Percentiles rank a stretch among this genome's conserved stretches.
phyloP scores from a whole-genome alignment of 2,888 invertebrate species.

The Xanthia icteritia region DNA sequence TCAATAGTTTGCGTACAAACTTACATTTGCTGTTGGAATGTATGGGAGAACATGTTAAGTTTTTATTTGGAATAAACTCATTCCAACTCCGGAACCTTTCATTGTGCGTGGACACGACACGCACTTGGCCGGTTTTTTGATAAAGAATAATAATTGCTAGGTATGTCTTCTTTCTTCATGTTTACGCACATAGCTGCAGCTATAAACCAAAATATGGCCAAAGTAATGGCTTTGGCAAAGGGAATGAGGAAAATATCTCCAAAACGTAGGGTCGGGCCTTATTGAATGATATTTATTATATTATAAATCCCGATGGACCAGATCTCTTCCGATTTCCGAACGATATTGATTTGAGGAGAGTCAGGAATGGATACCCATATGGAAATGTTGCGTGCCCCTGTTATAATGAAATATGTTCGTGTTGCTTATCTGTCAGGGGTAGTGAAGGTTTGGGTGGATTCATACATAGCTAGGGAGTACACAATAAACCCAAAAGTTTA shows the following conservation, averaged over 20 bases:
- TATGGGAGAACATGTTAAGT: too few relatives aligned
- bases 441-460: slow-evolving; percentile 31
- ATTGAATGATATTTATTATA: slow-evolving; percentile 70
- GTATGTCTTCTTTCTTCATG: neutral
- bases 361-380: slow-evolving; percentile 52
- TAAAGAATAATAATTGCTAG: too few relatives aligned
- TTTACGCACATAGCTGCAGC: slow-evolving; percentile 36
- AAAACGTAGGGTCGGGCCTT: slow-evolving; percentile 35
- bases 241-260: slow-evolving; percentile 58
- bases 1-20: too few relatives aligned
- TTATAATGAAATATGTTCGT: slow-evolving; percentile 61
- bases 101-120: too few relatives aligned
- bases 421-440: slow-evolving; percentile 51
- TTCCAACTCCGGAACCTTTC: too few relatives aligned
- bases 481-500: slow-evolving; percentile 42
- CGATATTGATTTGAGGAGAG: slow-evolving; percentile 63
- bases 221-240: slow-evolving; percentile 46
- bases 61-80: too few relatives aligned
- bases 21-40: too few relatives aligned
- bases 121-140: too few relatives aligned
- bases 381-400: slow-evolving; percentile 51
- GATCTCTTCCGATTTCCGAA: slow-evolving; percentile 53
- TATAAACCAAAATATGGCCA: slow-evolving; percentile 37
- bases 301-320: slow-evolving; percentile 68
- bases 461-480: neutral